phyloP scores from a whole-genome alignment of 2,797 vertebrate species.

The Leptodactylus fallax region DNA sequence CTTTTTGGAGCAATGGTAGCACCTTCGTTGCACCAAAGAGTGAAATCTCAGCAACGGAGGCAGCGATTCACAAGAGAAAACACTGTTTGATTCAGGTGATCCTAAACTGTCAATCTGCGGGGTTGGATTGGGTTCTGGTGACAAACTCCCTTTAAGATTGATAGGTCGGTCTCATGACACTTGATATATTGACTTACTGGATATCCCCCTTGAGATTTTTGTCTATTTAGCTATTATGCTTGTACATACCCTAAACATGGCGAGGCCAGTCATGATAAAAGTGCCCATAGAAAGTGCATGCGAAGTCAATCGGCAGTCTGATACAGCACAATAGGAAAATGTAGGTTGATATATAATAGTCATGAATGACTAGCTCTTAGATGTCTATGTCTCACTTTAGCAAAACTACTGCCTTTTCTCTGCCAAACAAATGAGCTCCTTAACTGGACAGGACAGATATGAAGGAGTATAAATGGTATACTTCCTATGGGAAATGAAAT shows the following conservation, averaged over 20 bases:
- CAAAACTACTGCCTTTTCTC: background rate
- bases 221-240: too few relatives aligned
- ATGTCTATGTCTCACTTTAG: background rate
- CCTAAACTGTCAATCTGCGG: background rate
- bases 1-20: too few relatives aligned
- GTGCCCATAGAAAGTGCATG: conserved; percentile 10
- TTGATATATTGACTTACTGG: background rate
- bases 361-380: background rate
- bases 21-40: too few relatives aligned
- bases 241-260: background rate
- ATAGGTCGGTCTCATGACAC: too few relatives aligned
- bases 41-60: too few relatives aligned
- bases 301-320: background rate
- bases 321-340: conserved; percentile 6
- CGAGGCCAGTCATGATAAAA: background rate
- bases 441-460: background rate
- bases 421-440: background rate
- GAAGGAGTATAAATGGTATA: conserved; percentile 7
- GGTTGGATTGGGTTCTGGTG: too few relatives aligned
- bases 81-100: too few relatives aligned
- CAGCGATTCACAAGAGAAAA: too few relatives aligned
- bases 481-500: conserved; percentile 17
- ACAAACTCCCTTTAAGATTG: too few relatives aligned
- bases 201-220: too few relatives aligned
- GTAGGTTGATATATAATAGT: conserved; percentile 10